These are phyloP conservation scores for Nixonia krombeini DNA, from an alignment of 1,140 invertebrate species.

Conservation along the genomic window DNA sequence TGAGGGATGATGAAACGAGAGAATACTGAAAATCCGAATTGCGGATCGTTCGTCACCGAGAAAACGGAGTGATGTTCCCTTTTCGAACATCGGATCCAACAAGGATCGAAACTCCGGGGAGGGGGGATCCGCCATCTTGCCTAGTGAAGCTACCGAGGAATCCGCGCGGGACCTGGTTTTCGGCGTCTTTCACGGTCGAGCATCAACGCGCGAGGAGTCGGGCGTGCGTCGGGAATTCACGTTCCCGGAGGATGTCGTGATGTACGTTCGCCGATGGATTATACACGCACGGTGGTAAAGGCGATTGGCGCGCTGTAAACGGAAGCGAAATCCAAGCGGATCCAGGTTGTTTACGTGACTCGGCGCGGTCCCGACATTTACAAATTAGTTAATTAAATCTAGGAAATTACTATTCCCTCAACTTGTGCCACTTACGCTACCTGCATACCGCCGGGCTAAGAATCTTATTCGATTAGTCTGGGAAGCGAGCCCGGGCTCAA, in stretches of 20 bases:
- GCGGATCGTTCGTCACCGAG: too few species aligned
- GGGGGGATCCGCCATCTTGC: too few species aligned
- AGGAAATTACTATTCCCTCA: slow-evolving; percentile 64
- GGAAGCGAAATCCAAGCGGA: slow-evolving; percentile 56
- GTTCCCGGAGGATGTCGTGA: not conserved
- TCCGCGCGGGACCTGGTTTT: too few species aligned
- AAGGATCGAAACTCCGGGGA: too few species aligned
- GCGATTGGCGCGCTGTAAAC: slow-evolving; percentile 44
- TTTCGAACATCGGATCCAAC: too few species aligned
- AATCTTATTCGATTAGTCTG: slow-evolving; percentile 55
- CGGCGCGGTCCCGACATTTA: slow-evolving; percentile 54
- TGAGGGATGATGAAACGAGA: too few species aligned
- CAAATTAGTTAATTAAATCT: slow-evolving; percentile 70
- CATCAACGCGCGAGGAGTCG: too few species aligned
- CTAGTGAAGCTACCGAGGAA: not conserved
- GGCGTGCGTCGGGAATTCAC: too few species aligned
- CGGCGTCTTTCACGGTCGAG: too few species aligned
- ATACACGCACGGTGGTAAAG: slow-evolving; percentile 31
- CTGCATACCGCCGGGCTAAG: slow-evolving; percentile 52
- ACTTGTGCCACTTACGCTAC: slow-evolving; percentile 44
- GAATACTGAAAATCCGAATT: too few species aligned
- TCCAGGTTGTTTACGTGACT: slow-evolving; percentile 64
- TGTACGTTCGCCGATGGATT: slow-evolving; percentile 23
- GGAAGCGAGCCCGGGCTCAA: slow-evolving; percentile 39
- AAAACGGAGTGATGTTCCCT: too few species aligned